Evolutionary conservation across 1,140 invertebrate species (phyloP).

Genomic region (Papilio dardanus): DNA sequence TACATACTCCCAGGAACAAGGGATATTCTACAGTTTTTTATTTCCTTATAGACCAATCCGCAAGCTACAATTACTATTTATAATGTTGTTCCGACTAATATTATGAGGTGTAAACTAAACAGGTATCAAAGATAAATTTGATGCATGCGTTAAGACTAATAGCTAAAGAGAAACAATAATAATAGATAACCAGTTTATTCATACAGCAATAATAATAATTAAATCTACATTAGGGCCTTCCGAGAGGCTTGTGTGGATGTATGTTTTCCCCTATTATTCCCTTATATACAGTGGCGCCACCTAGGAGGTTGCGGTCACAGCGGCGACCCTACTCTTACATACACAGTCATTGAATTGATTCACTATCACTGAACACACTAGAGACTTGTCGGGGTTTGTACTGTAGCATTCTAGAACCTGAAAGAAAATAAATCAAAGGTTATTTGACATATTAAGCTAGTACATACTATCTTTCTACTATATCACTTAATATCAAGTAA

Average conservation of each 20-base stretch:
- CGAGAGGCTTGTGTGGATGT: slow-evolving; percentile 20
- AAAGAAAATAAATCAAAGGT: slow-evolving; percentile 41
- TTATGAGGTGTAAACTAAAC: too few species aligned
- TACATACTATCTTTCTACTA: too few species aligned
- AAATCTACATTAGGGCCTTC: slow-evolving; percentile 66
- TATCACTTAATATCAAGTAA: too few species aligned
- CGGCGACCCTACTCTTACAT: slow-evolving; percentile 73
- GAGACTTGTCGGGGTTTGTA: slow-evolving; percentile 70
- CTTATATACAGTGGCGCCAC: slow-evolving; percentile 47
- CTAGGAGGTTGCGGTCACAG: slow-evolving; percentile 67
- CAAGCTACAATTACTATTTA: too few species aligned
- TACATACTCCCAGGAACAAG: too few species aligned
- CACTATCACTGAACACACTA: slow-evolving; percentile 76
- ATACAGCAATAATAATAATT: slow-evolving; percentile 72
- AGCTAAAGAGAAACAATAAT: slow-evolving; percentile 47
- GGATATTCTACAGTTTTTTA: too few species aligned
- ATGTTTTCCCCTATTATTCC: slow-evolving; percentile 47
- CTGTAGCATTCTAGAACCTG: slow-evolving; percentile 76
- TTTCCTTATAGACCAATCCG: too few species aligned
- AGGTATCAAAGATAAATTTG: too few species aligned
- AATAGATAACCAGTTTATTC: slow-evolving; percentile 78
- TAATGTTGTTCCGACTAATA: too few species aligned
- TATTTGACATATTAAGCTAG: not conserved
- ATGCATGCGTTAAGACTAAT: too few species aligned
- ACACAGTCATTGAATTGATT: slow-evolving; percentile 79